Percentiles rank a stretch among this genome's conserved stretches.
Evolutionary conservation across 53 echinoderm and acorn worm species (phyloP).

Genomic region (Luidia sarsii): DNA sequence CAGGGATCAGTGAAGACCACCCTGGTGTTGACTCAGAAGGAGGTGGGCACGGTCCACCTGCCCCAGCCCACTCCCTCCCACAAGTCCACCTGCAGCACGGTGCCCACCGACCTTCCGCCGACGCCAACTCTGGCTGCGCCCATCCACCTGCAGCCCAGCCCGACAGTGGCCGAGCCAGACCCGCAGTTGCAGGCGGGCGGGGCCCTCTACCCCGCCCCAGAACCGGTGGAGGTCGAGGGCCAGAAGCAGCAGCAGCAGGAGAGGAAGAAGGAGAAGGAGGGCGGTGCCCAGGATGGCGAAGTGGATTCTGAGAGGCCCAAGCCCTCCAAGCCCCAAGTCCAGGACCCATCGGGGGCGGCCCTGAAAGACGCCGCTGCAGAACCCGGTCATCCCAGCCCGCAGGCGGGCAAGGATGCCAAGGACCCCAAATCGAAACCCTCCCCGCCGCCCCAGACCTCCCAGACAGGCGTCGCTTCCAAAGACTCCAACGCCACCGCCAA

Average conservation of each 20-base stretch:
- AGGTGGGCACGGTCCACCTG: neutral
- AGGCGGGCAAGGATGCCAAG: neutral
- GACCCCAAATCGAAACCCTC: no score
- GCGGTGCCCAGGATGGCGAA: no score
- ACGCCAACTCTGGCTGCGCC: no score
- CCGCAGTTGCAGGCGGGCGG: neutral
- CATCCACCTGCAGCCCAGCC: neutral
- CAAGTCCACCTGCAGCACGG: slow-evolving; percentile 17
- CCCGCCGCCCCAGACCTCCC: neutral
- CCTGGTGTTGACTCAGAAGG: neutral
- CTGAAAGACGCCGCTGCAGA: neutral
- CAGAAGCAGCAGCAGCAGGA: neutral
- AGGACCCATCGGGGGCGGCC: neutral
- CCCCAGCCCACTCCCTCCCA: slow-evolving; percentile 5
- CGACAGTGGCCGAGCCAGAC: neutral
- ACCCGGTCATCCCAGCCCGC: neutral
- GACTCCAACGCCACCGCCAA: slow-evolving; percentile 22
- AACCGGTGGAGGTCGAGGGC: neutral
- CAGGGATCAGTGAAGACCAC: neutral
- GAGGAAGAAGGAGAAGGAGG: no score
- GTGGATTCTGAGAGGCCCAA: slow-evolving; percentile 1
- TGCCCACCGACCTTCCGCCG: neutral
- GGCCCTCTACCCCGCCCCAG: neutral
- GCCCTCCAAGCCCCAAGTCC: neutral
- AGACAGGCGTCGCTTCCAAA: neutral